Base-by-base conservation (phyloP, 2,888 invertebrate species). In the Caradrina clavipalpis region DNA sequence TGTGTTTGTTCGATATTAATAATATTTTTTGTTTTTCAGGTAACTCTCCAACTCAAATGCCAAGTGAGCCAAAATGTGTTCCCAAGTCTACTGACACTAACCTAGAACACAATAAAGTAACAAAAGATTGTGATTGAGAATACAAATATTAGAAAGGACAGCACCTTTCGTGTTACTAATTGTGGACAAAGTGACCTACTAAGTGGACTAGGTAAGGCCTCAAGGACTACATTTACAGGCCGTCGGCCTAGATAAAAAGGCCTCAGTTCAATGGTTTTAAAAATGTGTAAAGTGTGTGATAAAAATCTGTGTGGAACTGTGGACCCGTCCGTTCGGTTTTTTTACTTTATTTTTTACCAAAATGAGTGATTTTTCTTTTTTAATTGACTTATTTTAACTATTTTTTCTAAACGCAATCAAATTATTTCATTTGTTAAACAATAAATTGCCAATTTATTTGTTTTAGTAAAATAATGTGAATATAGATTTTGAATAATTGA, bases 11-110 rank as follows among this genome's bases (percentile, higher is more conserved):
- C 4, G n/a, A n/a, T n/a, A n/a, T 1, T 6, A 2, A 3, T 11
- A 39, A 39, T 39, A 13, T 39, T 39, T 35, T 71, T 26, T 55
- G 1, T 74, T 71, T 73, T 71, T 17, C 77, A 93, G 93, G 89
- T 55, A 90, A 87, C 69, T 84, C 90, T 15, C 81, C 89, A 60
- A 86, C 85, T 21, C 91, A 87, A 67, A 80, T 84, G 61, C 72
- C 81, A 6, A 85, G 82, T 84, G 93, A 93, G 22, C 72, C 75
- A 42, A 93, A 91, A 82, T 82, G 87, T 88, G 89, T 86, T 57
- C 82, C 88, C 51, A 93, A 92, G 86, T 81, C 90, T 0, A 88
- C 89, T 15, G 93, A 92, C 58, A 88, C 89, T 3, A 86, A 86
- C 56, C 68, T 85, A 81, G 91, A 92, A 82, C 89, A 90, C 56